Percentiles rank a stretch among this genome's conserved stretches.
phyloP scores from a whole-genome alignment of 2,888 invertebrate species.

The Argyresthia albistria region DNA sequence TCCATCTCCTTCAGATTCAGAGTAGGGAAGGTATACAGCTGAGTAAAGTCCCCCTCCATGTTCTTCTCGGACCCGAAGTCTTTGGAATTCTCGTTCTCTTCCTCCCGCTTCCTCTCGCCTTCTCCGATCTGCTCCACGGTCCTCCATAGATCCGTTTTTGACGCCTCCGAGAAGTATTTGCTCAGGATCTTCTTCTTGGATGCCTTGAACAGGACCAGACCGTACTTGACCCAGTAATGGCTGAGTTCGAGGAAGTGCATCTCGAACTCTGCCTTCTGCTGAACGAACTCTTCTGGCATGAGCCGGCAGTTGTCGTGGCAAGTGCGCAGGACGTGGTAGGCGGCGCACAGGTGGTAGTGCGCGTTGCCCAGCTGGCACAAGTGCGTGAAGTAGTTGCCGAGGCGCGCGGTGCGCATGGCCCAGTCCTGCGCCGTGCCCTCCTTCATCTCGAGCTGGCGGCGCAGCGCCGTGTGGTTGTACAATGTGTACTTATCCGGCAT shows the following conservation, averaged over 20 bases:
- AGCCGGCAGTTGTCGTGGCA: conserved; percentile 67
- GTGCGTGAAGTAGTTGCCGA: conserved; percentile 66
- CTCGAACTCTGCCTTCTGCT: conserved; percentile 52
- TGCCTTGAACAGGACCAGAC: conserved; percentile 67
- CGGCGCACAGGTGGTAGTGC: conserved; percentile 77
- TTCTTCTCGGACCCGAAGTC: conserved; percentile 42
- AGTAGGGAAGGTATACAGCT: conserved; percentile 40
- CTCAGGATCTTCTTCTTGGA: conserved; percentile 64
- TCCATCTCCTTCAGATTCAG: conserved; percentile 49
- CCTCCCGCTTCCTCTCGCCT: conserved; percentile 25
- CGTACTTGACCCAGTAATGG: conserved; percentile 75
- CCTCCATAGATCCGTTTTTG: conserved; percentile 46
- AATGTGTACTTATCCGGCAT: conserved; percentile 62
- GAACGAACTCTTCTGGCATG: conserved; percentile 51
- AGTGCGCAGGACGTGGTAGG: conserved; percentile 67
- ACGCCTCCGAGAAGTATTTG: conserved; percentile 44
- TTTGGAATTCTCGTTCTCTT: conserved; percentile 34
- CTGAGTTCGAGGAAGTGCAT: conserved; percentile 63
- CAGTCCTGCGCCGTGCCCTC: conserved; percentile 73
- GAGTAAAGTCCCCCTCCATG: conserved; percentile 37
- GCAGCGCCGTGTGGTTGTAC: conserved; percentile 69
- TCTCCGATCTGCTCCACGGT: conserved; percentile 33
- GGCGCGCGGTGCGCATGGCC: conserved; percentile 66
- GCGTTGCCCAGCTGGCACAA: conserved; percentile 57
- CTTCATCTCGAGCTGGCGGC: conserved; percentile 68